phyloP scores from a whole-genome alignment of 23 tunicate species.

The Aplidium turbinatum region DNA sequence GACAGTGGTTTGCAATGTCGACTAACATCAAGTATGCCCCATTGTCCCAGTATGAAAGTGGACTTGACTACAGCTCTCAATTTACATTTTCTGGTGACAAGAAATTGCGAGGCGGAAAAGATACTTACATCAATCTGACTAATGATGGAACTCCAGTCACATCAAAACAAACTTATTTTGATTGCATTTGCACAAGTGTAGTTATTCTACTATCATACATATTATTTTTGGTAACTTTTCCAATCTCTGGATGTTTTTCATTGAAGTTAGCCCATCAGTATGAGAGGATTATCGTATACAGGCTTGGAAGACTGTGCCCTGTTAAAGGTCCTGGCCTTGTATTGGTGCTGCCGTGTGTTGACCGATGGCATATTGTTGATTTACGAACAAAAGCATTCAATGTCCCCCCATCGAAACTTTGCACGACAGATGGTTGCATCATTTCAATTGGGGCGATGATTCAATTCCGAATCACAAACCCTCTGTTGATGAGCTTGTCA shows the following conservation, averaged over 20 bases:
- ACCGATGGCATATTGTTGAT: slow-evolving; percentile 74
- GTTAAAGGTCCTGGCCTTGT: slow-evolving; percentile 93
- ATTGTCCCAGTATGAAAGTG: neutral
- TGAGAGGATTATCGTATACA: slow-evolving; percentile 74
- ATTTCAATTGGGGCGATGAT: slow-evolving; percentile 81
- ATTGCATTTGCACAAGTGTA: slow-evolving; percentile 40
- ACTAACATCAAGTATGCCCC: neutral
- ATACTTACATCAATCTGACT: no score
- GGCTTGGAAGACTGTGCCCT: slow-evolving; percentile 68
- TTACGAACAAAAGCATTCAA: slow-evolving; percentile 88
- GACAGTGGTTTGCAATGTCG: neutral
- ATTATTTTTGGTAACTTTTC: slow-evolving; percentile 55
- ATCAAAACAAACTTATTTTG: neutral
- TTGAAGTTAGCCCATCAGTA: slow-evolving; percentile 63
- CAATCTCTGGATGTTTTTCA: slow-evolving; percentile 65
- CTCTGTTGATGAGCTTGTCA: slow-evolving; percentile 44
- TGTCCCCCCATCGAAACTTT: slow-evolving; percentile 78
- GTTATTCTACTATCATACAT: slow-evolving; percentile 33
- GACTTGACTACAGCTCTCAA: neutral
- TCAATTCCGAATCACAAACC: slow-evolving; percentile 68
- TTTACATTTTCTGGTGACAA: slow-evolving; percentile 11
- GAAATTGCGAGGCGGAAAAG: neutral
- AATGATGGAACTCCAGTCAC: no score
- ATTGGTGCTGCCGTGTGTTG: slow-evolving; percentile 76
- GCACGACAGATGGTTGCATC: slow-evolving; percentile 73